Evolutionary conservation across 1,140 invertebrate species (phyloP).

Genomic region (Zaprionus ornatus): DNA sequence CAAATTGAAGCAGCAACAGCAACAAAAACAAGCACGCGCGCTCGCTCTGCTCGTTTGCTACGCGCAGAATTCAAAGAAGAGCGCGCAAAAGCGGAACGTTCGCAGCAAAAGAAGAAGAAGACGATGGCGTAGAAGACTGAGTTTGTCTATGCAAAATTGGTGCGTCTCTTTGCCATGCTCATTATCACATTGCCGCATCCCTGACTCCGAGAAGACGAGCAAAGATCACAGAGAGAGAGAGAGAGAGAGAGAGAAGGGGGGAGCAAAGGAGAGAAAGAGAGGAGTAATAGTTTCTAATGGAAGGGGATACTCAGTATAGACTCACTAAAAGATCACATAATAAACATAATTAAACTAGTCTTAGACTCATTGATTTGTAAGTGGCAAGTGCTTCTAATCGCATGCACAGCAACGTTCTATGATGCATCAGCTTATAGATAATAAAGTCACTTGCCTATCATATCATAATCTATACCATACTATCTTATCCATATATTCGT

Average conservation of each 20-base stretch:
- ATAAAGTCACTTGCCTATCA: neutral
- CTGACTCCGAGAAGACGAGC: neutral
- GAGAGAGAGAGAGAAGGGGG: too few relatives aligned
- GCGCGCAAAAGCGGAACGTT: constrained; percentile 2
- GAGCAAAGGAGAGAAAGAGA: too few relatives aligned
- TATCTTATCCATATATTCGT: neutral
- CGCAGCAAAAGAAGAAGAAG: neutral
- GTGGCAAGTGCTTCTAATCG: neutral
- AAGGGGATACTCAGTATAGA: too few relatives aligned
- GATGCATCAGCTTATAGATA: neutral
- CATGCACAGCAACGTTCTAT: neutral
- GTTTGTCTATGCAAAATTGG: neutral
- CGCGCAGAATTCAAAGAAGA: neutral
- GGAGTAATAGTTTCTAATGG: too few relatives aligned
- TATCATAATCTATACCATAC: neutral
- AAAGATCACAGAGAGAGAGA: neutral
- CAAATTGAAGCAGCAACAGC: constrained; percentile 1
- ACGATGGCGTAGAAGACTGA: neutral
- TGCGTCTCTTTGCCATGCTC: constrained; percentile 5
- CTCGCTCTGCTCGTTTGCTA: neutral
- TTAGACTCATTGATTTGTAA: neutral
- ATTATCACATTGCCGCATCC: constrained; percentile 5
- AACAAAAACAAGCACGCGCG: neutral
- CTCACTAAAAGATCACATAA: too few relatives aligned
- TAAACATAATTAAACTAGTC: neutral